Conservation (phyloP, 2,113 vertebrate genomes). For the Piliocolobus tephrosceles region DNA sequence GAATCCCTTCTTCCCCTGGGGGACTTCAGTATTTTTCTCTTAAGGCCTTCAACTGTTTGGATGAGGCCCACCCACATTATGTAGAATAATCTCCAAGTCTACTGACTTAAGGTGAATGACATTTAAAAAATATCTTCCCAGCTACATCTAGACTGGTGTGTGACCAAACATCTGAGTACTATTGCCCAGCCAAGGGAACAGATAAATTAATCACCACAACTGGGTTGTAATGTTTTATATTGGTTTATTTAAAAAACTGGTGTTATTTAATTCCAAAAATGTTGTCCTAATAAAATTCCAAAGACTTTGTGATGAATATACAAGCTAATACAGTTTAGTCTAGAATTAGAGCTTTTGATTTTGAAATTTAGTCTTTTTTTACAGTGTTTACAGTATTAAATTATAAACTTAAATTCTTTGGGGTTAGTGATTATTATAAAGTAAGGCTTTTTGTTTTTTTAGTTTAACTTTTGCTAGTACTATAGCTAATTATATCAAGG, state of each 20-base stretch:
- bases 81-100: not conserved
- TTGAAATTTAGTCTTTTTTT: not conserved
- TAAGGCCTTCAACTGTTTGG: not conserved
- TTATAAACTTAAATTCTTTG: not conserved
- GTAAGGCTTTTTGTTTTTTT: not conserved
- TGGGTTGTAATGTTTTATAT: not conserved
- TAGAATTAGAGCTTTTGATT: not conserved
- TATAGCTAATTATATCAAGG: not conserved
- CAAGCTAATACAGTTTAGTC: not conserved
- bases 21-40: not conserved
- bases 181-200: not conserved
- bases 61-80: not conserved
- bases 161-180: not conserved
- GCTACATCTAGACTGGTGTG: not conserved
- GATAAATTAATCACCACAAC: not conserved
- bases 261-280: not conserved
- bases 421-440: not conserved
- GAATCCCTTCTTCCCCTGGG: not conserved
- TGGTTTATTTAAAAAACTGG: not conserved
- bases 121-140: not conserved
- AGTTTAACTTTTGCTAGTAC: not conserved
- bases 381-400: not conserved
- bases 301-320: not conserved
- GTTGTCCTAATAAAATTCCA: not conserved
- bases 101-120: not conserved